Evolutionary conservation across 2,888 invertebrate genomes (phyloP).

Genomic region (Quadriops clusia): DNA sequence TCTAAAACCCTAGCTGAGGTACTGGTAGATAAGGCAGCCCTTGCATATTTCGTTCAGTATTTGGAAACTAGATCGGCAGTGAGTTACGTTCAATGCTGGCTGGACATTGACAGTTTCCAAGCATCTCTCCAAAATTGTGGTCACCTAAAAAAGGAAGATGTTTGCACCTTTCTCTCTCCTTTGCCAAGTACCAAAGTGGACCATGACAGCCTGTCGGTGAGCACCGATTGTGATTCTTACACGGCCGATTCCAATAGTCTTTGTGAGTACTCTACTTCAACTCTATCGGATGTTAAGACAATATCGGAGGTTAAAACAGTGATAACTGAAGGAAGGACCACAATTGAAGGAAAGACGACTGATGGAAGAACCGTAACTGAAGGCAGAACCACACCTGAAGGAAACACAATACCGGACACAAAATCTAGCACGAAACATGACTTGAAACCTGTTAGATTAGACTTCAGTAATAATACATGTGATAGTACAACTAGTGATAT

Average conservation of each 20-base stretch:
- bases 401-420: too few species aligned
- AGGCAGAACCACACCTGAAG: too few species aligned
- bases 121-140: constrained; percentile 30
- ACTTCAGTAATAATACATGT: constrained; percentile 22
- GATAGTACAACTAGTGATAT: constrained; percentile 30
- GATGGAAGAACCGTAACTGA: too few species aligned
- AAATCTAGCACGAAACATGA: too few species aligned
- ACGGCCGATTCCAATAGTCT: constrained; percentile 33
- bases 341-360: not conserved
- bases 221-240: constrained; percentile 36
- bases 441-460: too few species aligned
- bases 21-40: constrained; percentile 63
- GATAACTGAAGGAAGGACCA: too few species aligned
- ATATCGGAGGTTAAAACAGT: constrained; percentile 13
- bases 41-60: constrained; percentile 76
- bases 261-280: constrained; percentile 27
- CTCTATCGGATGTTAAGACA: constrained; percentile 15
- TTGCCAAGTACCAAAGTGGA: constrained; percentile 24
- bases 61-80: constrained; percentile 64
- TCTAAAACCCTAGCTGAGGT: constrained; percentile 66
- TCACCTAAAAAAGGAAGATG: constrained; percentile 12
- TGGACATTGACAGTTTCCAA: constrained; percentile 61
- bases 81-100: constrained; percentile 59
- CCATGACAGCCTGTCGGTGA: constrained; percentile 36
- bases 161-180: too few species aligned